Conservation (phyloP, 2,113 vertebrate genomes). For the Microtus pennsylvanicus region DNA sequence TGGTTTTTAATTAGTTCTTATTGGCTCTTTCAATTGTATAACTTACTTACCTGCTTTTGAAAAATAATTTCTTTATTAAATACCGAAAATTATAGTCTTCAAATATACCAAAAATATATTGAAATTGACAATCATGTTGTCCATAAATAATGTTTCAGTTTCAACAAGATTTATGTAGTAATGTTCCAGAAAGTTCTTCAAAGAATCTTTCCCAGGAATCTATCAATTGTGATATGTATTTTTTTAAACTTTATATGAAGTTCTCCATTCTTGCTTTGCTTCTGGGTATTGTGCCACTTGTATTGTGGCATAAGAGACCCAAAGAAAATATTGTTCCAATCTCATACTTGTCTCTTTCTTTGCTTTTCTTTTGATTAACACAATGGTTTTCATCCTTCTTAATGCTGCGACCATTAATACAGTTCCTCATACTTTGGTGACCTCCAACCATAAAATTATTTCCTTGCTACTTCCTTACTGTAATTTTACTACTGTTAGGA, state of each 20-base stretch:
- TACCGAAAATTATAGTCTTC: background rate
- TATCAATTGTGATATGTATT: background rate
- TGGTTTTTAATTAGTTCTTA: conserved; percentile 61
- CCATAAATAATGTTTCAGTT: background rate
- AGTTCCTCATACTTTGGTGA: background rate
- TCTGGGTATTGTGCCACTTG: background rate
- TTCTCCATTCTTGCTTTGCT: background rate
- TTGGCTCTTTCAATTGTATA: conserved; percentile 43
- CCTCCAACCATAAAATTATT: background rate
- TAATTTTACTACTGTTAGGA: background rate
- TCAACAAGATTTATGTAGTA: conserved; percentile 18
- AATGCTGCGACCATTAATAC: background rate
- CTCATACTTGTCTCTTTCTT: background rate
- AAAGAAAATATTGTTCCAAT: background rate
- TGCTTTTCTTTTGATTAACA: background rate
- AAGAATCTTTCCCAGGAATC: background rate
- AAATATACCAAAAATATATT: conserved; percentile 14
- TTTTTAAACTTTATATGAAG: background rate
- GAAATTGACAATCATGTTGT: background rate
- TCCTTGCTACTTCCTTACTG: background rate
- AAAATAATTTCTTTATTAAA: background rate
- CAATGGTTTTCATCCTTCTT: too few species aligned
- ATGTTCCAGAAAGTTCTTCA: background rate
- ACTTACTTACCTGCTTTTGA: conserved; percentile 49
- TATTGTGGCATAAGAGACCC: background rate